Evolutionary conservation across 1,140 invertebrate genomes (phyloP).

Genomic region (Pinna nobilis): DNA sequence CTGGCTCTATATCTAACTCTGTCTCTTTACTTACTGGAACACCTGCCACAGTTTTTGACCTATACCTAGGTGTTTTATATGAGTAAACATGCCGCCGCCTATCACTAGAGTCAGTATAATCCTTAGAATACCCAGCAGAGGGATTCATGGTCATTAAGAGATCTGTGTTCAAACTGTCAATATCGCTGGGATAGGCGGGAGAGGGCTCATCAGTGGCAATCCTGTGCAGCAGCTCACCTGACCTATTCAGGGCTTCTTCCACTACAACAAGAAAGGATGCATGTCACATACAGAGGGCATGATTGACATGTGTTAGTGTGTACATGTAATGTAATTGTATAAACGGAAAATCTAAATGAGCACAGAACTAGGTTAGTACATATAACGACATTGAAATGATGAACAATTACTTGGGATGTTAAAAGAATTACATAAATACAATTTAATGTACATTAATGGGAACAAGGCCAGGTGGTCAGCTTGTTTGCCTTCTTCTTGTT

Average conservation of each 20-base stretch:
- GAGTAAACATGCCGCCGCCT: conserved; percentile 49
- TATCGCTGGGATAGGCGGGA: conserved; percentile 37
- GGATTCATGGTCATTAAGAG: conserved; percentile 47
- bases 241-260: conserved; percentile 57
- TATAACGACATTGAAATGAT: too few relatives aligned
- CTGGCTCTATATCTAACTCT: not conserved
- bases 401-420: too few relatives aligned
- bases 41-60: conserved; percentile 21
- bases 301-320: too few relatives aligned
- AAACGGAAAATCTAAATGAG: too few relatives aligned
- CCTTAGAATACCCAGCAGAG: conserved; percentile 21
- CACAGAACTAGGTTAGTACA: too few relatives aligned
- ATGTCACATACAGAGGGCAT: too few relatives aligned
- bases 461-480: too few relatives aligned
- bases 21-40: conserved; percentile 9
- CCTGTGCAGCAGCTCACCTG: conserved; percentile 52
- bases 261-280: conserved; percentile 50
- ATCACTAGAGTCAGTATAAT: conserved; percentile 11
- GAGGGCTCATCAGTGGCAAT: conserved; percentile 34
- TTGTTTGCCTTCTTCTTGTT: too few relatives aligned
- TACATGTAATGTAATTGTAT: too few relatives aligned
- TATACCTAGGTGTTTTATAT: conserved; percentile 31
- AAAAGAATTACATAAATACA: too few relatives aligned
- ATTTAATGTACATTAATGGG: too few relatives aligned
- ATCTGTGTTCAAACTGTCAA: conserved; percentile 52